Evolutionary conservation across 2,113 vertebrate species (phyloP).

Genomic region (Turnix velox): DNA sequence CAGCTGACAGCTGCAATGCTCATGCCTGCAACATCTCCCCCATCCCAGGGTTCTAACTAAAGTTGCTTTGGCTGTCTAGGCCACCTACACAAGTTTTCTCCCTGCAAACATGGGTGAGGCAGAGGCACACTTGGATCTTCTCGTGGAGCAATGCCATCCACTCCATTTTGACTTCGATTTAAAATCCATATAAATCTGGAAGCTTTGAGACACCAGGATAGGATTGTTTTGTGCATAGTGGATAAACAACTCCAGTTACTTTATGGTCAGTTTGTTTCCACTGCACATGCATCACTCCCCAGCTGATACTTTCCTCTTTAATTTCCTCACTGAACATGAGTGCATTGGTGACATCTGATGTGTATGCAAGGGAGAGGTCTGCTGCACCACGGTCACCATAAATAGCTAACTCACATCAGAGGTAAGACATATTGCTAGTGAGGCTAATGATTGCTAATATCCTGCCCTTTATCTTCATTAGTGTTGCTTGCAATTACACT

Average conservation of each 20-base stretch:
- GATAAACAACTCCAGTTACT: not conserved
- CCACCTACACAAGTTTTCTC: not conserved
- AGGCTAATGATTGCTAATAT: not conserved
- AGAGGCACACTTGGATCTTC: fast-evolving
- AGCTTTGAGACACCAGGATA: not conserved
- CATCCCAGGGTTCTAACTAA: not conserved
- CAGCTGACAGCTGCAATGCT: not conserved
- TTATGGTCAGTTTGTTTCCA: not conserved
- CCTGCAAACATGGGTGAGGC: fast-evolving
- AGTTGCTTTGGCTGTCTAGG: not conserved
- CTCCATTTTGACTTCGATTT: not conserved
- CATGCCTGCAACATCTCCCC: fast-evolving
- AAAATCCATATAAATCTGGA: fast-evolving
- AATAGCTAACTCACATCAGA: conserved; percentile 1
- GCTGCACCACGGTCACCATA: not conserved
- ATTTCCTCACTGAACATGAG: not conserved
- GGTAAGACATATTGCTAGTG: not conserved
- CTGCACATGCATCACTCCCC: not conserved
- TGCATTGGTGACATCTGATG: not conserved
- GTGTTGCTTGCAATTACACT: conserved; percentile 49
- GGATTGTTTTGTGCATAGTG: not conserved
- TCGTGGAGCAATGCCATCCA: not conserved
- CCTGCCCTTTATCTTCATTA: conserved; percentile 42
- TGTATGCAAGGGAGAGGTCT: not conserved
- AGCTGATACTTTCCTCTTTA: not conserved